Evolutionary conservation across 2,888 invertebrate species (phyloP).

Genomic region (Acleris emargana): DNA sequence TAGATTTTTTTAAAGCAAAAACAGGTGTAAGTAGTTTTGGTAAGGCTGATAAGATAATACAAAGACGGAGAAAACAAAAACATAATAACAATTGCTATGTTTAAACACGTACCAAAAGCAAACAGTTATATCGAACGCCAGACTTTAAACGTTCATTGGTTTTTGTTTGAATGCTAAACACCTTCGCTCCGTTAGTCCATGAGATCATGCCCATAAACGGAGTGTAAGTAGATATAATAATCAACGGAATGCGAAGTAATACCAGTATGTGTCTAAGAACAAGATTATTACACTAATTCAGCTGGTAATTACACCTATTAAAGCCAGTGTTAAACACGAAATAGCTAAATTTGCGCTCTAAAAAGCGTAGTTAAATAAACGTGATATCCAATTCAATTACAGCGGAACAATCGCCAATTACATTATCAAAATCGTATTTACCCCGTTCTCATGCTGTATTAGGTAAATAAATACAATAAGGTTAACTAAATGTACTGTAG

Average conservation of each 20-base stretch:
- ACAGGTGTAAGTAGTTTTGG: too few species aligned
- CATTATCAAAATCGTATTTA: conserved; percentile 60
- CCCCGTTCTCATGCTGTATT: conserved; percentile 61
- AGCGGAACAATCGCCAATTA: conserved; percentile 67
- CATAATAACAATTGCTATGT: too few species aligned
- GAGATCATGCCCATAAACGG: conserved; percentile 5
- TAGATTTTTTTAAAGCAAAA: too few species aligned
- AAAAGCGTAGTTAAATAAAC: conserved; percentile 50
- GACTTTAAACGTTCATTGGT: neutral
- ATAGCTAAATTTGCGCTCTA: conserved; percentile 33
- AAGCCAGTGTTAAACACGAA: conserved; percentile 13
- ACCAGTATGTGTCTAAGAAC: conserved; percentile 10
- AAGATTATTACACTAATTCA: conserved; percentile 17
- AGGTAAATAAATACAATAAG: conserved; percentile 58
- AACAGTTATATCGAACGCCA: neutral
- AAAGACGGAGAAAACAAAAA: neutral
- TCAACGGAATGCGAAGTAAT: conserved; percentile 7
- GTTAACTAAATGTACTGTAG: conserved; percentile 48
- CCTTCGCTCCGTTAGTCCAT: conserved; percentile 3
- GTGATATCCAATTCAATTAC: conserved; percentile 60
- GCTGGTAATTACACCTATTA: conserved; percentile 13
- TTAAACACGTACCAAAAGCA: neutral
- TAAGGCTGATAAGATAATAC: neutral
- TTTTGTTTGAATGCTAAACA: conserved; percentile 2
- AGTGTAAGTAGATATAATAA: conserved; percentile 1